A percentile compares a stretch with the other conserved stretches of the same genome.
Evolutionary conservation across 2,888 invertebrate genomes (phyloP).

Genomic region (Chironomus riparius): DNA sequence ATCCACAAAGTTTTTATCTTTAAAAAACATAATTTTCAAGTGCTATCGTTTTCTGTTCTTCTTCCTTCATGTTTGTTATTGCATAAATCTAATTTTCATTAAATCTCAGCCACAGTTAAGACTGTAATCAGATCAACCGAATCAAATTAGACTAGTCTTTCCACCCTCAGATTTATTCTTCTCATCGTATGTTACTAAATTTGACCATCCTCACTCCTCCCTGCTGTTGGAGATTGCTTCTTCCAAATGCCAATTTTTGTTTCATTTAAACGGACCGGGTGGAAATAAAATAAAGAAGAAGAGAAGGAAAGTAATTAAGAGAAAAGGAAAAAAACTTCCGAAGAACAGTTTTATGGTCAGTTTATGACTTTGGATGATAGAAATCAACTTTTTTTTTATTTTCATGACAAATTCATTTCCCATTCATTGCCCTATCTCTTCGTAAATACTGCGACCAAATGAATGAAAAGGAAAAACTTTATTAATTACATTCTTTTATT

Average conservation of each 20-base stretch:
- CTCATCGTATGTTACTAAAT: background rate
- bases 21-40: background rate
- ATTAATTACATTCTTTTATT: conserved; percentile 15
- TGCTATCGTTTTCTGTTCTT: background rate
- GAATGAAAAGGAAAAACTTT: background rate
- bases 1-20: background rate
- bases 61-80: no score
- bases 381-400: conserved; percentile 9
- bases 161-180: background rate
- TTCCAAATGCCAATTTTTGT: no score
- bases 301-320: background rate
- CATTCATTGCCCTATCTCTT: background rate
- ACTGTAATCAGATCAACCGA: background rate
- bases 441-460: background rate
- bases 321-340: background rate
- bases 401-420: conserved; percentile 20
- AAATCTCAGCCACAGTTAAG: background rate
- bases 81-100: conserved; percentile 7
- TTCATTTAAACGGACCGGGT: no score
- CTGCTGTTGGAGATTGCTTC: background rate
- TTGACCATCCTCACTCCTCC: background rate
- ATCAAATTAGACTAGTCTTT: background rate
- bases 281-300: no score
- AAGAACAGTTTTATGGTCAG: conserved; percentile 24
- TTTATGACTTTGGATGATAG: conserved; percentile 20